Percentiles rank a stretch among this genome's conserved stretches.
Evolutionary conservation across 2,797 vertebrate species (phyloP).

Genomic region (Trachops cirrhosus): DNA sequence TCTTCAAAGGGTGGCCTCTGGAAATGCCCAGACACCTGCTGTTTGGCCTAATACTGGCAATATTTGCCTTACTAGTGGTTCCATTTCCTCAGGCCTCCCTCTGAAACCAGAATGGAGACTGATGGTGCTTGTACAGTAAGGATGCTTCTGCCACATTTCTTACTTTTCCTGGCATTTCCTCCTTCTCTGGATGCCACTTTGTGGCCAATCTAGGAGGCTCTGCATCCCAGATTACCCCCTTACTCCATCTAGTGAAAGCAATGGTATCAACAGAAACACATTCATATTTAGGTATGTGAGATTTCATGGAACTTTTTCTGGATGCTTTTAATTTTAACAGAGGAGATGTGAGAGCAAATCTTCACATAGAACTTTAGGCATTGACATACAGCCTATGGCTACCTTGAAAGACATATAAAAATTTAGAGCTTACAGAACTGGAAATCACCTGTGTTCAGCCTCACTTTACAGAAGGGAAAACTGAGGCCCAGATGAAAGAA

Average conservation of each 20-base stretch:
- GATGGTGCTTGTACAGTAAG: neutral
- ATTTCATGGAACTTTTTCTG: neutral
- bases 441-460: neutral
- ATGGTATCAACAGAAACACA: neutral
- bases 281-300: neutral
- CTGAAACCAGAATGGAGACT: neutral
- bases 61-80: neutral
- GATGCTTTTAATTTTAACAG: neutral
- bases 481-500: neutral
- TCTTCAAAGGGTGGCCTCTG: neutral
- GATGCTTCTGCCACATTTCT: neutral
- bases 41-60: constrained; percentile 35
- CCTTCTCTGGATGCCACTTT: neutral
- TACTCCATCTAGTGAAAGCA: neutral
- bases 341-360: neutral
- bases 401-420: neutral
- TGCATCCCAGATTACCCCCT: neutral
- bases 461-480: neutral
- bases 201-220: neutral
- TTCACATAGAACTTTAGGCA: neutral
- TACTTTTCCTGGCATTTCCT: neutral
- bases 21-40: neutral
- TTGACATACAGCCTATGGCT: neutral
- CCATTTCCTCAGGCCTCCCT: neutral
- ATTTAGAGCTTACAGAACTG: neutral